Evolutionary conservation across 2,888 invertebrate genomes (phyloP), one percentile per base, ranked within the genome.

Genomic region (Sclerodermus sp.): DNA sequence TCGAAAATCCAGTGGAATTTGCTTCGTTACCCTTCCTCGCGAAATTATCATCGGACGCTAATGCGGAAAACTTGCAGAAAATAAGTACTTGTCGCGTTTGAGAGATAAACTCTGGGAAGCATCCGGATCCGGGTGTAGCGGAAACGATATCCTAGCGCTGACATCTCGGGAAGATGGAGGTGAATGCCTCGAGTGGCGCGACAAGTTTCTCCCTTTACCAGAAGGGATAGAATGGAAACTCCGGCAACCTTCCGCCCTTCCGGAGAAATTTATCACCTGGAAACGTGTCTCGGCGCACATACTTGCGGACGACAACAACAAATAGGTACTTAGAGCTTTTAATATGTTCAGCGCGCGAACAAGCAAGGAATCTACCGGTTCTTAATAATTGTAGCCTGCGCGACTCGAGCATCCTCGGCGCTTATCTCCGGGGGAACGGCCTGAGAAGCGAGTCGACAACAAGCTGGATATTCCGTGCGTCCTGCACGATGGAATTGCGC

Each of bases 341-440:
- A 51, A 55, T 57, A 61, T 60, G 62, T 61, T 56, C 61, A 41
- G 41, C 32, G 45, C 43, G 30, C 39, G 57, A 59, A 61, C 60
- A 60, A 63, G 57, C 60, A 45, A 53, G 60, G 55, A 23, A 62
- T 62, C 58, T 63, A 63, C 60, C 60, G 62, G 63, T 62, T 63
- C 61, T 63, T 62, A 62, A 63, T 63, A 63, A 63, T 63, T 62
- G 56, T 54, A 49, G 12, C 34, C 14, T 12, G 12, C 12, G 12
- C n/a, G 34, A 13, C 34, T 14, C 34, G n/a, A 14, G 34, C 34
- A 34, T 10, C 18, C 18, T 15, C 31, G 9, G 39, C 9, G 16
- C 41, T 23, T 42, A 23, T 48, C 48, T 44, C 18, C 31, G 32
- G 34, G 34, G 34, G 5, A 34, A 13, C 12, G 34, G 3, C 34